Evolutionary conservation across 2,113 vertebrate species (phyloP).

Genomic region (Urocolius indicus): DNA sequence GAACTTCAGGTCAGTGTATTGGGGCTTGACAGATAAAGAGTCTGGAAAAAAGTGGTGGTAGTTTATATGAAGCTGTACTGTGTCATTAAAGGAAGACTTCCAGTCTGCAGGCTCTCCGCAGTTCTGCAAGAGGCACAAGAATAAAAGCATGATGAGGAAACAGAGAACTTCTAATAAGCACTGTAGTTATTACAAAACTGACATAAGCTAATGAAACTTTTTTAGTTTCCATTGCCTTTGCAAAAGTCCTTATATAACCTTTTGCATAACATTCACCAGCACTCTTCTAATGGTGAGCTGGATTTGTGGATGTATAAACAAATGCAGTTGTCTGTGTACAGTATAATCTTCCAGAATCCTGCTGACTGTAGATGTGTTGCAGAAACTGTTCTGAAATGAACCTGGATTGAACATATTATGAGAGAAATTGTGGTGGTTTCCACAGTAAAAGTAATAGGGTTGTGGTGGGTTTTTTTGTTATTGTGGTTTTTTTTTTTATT

Average conservation of each 20-base stretch:
- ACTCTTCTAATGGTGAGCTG: not conserved
- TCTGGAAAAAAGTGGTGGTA: not conserved
- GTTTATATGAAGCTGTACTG: not conserved
- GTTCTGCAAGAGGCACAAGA: not conserved
- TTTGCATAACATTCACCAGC: not conserved
- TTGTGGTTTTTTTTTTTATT: not conserved
- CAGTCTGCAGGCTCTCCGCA: not conserved
- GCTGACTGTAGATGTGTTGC: not conserved
- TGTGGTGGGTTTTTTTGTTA: not conserved
- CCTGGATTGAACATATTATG: not conserved
- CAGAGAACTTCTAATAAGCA: not conserved
- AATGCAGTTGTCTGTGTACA: not conserved
- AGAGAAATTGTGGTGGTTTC: not conserved
- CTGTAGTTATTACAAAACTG: not conserved
- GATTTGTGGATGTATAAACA: not conserved
- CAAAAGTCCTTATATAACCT: not conserved
- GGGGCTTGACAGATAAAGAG: not conserved
- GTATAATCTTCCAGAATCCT: not conserved
- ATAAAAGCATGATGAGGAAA: not conserved
- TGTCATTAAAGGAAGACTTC: slow-evolving; percentile 12
- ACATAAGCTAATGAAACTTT: not conserved
- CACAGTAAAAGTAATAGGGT: not conserved
- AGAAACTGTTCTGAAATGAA: not conserved
- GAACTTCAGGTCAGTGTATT: not conserved
- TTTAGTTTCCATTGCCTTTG: not conserved